phyloP scores from a whole-genome alignment of 2,797 vertebrate species.

The Threskiornis aethiopicus region DNA sequence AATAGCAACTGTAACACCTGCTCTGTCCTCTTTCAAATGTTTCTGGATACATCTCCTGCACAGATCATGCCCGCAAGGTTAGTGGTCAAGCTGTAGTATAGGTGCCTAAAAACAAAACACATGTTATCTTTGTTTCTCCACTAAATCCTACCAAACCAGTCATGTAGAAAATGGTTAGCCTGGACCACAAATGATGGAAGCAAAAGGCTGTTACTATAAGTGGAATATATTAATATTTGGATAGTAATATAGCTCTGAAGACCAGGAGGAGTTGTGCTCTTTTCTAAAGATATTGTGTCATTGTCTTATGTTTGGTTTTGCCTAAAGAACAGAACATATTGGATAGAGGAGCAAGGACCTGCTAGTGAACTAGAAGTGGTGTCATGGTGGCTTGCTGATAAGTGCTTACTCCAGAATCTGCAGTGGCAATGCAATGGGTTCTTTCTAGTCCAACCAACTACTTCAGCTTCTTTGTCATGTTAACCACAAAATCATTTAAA shows the following conservation, averaged over 20 bases:
- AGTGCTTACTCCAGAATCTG: neutral
- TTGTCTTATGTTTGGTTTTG: neutral
- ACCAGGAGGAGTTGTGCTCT: neutral
- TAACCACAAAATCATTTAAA: neutral
- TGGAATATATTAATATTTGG: neutral
- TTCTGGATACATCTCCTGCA: neutral
- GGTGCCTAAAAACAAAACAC: neutral
- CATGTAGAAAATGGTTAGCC: neutral
- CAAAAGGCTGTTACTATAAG: neutral
- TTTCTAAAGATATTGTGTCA: neutral
- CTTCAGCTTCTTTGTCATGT: neutral
- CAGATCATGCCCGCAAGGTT: neutral
- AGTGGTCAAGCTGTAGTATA: neutral
- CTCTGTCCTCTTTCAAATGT: neutral
- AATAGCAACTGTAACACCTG: neutral
- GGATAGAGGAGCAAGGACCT: neutral
- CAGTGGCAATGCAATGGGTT: neutral
- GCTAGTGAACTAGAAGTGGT: neutral
- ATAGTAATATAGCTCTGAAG: neutral
- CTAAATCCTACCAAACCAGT: neutral
- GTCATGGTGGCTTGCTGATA: neutral
- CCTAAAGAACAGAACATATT: neutral
- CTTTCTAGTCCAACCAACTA: neutral
- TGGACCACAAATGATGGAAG: neutral
- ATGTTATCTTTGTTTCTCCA: neutral